Evolutionary conservation across 2,113 vertebrate genomes (phyloP), one percentile per base, ranked within the genome.

Genomic region (Marmota flaviventris): DNA sequence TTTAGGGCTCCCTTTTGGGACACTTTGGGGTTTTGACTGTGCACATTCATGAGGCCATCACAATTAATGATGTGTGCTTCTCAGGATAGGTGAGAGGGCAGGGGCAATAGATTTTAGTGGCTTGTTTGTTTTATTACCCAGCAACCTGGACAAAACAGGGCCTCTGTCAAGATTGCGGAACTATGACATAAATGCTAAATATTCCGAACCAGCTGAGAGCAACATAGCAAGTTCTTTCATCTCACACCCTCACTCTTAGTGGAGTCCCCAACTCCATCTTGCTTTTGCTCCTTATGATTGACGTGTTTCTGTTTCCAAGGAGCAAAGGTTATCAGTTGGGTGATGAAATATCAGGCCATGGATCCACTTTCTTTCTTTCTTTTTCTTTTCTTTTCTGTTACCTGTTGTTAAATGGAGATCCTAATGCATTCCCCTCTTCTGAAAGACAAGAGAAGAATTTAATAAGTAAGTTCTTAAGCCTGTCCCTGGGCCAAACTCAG

Each of bases 381-480:
- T 77, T 73, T 10, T 73, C 63, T 65, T 73, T 34, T 17, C 0
- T 3, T 58, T 0, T 77, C 24, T 76, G 3, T 94, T 97, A 76
- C 24, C 9, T 79, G 20, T 2, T 82, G 14, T 95, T 83, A 56
- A 69, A 72, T 67, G 51, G 58, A 89, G 17, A 89, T 70, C 9
- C 45, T 67, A 83, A 58, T 9, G 77, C 18, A 39, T 70, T 70
- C 24, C 24, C 27, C 45, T 95, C 27, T 17, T 82, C 63, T 95
- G 32, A 18, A 93, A 97, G 89, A 79, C 2, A 51, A 73, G 51
- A 87, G 27, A 93, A 82, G 7, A 84, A 91, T 91, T 85, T 85
- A 96, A 85, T 95, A 69, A 94, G 10, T 77, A 69, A 84, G n/a
- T 87, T 32, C 85, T 95, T 65, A 86, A 76, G 93, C 13, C 10